phyloP scores from a whole-genome alignment of 2,888 invertebrate species.

The Lutraria lutraria region DNA sequence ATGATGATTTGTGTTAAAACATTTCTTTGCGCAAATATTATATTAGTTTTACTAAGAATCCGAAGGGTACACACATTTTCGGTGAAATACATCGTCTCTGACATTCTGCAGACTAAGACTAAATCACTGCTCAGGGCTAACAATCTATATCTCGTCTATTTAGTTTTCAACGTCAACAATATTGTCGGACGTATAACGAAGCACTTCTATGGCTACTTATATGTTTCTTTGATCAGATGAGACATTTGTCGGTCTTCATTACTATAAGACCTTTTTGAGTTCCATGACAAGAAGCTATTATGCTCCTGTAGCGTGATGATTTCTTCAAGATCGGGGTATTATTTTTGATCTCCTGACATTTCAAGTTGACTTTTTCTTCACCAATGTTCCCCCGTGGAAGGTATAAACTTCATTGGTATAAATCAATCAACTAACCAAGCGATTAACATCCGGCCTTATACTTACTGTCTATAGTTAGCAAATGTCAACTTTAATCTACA shows the following conservation, averaged over 20 bases:
- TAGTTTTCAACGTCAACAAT: not conserved
- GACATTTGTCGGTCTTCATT: slow-evolving; percentile 22
- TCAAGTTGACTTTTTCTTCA: not conserved
- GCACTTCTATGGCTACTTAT: not conserved
- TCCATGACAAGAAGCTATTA: slow-evolving; percentile 33
- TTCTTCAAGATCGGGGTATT: slow-evolving; percentile 7
- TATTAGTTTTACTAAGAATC: too few relatives aligned
- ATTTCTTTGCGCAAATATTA: too few relatives aligned
- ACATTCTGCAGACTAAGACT: not conserved
- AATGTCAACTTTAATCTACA: not conserved
- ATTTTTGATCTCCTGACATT: slow-evolving; percentile 23
- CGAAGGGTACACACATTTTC: too few relatives aligned
- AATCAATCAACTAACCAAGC: not conserved
- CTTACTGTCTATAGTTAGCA: not conserved
- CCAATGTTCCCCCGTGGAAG: slow-evolving; percentile 23
- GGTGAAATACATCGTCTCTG: too few relatives aligned
- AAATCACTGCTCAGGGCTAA: not conserved
- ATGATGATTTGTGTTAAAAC: too few relatives aligned
- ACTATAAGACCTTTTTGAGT: not conserved
- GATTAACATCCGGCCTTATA: not conserved
- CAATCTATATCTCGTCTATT: not conserved
- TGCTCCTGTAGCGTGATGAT: slow-evolving; percentile 15
- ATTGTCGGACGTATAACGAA: not conserved
- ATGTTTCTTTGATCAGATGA: not conserved
- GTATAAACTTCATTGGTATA: slow-evolving; percentile 30